phyloP scores from a whole-genome alignment of 2,797 vertebrate genomes.

The Pipistrellus nathusii region DNA sequence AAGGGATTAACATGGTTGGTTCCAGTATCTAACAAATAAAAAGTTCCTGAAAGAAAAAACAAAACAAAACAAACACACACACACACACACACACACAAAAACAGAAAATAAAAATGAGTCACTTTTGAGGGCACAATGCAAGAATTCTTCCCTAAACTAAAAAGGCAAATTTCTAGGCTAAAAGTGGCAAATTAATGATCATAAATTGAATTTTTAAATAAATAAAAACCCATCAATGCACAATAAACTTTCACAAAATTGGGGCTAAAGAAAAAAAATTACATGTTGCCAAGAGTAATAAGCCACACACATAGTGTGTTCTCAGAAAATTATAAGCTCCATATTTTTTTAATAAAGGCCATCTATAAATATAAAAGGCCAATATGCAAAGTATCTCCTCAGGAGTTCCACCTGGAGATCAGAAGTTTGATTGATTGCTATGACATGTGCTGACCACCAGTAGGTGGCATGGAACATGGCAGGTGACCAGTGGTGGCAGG shows the following conservation, averaged over 20 bases:
- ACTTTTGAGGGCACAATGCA: not conserved
- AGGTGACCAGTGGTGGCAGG: too few species aligned
- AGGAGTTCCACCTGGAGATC: too few species aligned
- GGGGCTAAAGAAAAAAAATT: not conserved
- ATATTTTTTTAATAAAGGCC: not conserved
- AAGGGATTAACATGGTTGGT: not conserved
- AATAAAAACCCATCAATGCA: not conserved
- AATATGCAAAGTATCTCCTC: too few species aligned
- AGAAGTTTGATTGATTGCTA: too few species aligned
- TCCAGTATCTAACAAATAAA: not conserved
- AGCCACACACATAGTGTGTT: not conserved
- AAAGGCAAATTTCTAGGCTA: not conserved
- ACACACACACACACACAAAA: too few species aligned
- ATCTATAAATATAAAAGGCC: too few species aligned
- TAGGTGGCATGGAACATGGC: too few species aligned
- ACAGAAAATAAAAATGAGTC: not conserved
- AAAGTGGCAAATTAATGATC: not conserved
- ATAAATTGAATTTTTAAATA: not conserved
- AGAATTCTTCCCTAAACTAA: not conserved
- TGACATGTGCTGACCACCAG: too few species aligned
- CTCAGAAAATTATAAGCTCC: not conserved
- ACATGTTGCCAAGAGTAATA: not conserved
- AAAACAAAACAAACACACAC: not conserved
- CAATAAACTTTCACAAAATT: conserved; percentile 18
- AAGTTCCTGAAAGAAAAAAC: not conserved